Percentiles rank a stretch among this genome's conserved stretches.
These are phyloP conservation scores for Prenolepis imparis DNA, from an alignment of 2,888 invertebrate genomes.

Conservation along the genomic window DNA sequence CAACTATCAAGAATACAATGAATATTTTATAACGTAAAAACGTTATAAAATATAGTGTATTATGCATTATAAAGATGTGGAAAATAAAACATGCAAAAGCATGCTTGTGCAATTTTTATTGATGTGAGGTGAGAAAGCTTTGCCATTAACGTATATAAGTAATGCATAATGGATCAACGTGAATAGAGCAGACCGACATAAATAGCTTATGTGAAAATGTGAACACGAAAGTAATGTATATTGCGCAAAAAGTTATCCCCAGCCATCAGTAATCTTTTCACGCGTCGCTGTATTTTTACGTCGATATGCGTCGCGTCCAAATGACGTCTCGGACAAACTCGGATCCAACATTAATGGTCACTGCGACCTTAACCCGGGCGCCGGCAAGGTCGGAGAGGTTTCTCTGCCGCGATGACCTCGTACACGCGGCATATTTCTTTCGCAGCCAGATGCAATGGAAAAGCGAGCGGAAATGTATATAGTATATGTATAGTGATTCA, in stretches of 20 bases:
- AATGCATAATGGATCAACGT: slow-evolving; percentile 22
- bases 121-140: slow-evolving; percentile 14
- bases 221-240: neutral
- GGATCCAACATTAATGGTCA: slow-evolving; percentile 19
- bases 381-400: slow-evolving; percentile 39
- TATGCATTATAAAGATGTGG: neutral
- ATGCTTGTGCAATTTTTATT: slow-evolving; percentile 40
- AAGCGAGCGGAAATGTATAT: slow-evolving; percentile 25
- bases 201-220: slow-evolving; percentile 24
- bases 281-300: slow-evolving; percentile 38
- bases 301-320: slow-evolving; percentile 23
- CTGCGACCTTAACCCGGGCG: slow-evolving; percentile 54
- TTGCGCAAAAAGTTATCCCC: neutral
- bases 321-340: slow-evolving; percentile 18
- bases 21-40: neutral
- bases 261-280: slow-evolving; percentile 9
- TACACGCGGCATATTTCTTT: slow-evolving; percentile 10
- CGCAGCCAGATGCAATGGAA: slow-evolving; percentile 7
- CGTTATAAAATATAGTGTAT: neutral
- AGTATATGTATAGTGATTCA: slow-evolving; percentile 2
- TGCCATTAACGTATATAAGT: slow-evolving; percentile 21
- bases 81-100: slow-evolving; percentile 1
- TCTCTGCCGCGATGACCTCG: slow-evolving; percentile 37
- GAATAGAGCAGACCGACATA: slow-evolving; percentile 1
- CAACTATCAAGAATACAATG: neutral